These are phyloP conservation scores for Amphipyra tragopoginis DNA, from an alignment of 2,888 invertebrate species.

Conservation along the genomic window DNA sequence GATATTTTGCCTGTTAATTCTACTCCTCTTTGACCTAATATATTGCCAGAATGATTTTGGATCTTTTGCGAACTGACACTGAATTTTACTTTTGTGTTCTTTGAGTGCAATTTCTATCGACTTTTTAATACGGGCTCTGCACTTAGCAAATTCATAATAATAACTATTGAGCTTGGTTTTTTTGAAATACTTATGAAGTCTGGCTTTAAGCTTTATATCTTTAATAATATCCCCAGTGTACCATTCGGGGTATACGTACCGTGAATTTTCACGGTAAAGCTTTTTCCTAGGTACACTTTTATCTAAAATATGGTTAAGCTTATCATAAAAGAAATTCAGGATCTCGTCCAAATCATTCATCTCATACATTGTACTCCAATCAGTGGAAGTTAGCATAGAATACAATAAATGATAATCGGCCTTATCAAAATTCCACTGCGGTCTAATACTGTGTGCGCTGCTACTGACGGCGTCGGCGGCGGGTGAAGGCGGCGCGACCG, in stretches of 20 bases:
- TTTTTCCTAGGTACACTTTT: constrained; percentile 9
- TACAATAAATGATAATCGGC: constrained; percentile 9
- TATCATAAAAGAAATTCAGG: constrained; percentile 5
- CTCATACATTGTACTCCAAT: constrained; percentile 17
- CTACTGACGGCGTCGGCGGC: background rate
- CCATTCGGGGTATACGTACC: constrained; percentile 5
- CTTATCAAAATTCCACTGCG: constrained; percentile 25
- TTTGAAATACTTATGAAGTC: constrained; percentile 1
- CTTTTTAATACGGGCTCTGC: constrained; percentile 7
- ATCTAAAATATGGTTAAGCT: background rate
- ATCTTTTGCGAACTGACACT: constrained; percentile 1
- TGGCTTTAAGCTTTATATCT: constrained; percentile 3
- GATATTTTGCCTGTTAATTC: too few relatives aligned
- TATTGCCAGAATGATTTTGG: too few relatives aligned
- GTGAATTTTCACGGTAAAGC: background rate
- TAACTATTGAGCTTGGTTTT: too few relatives aligned
- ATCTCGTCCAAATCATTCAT: background rate
- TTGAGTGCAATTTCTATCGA: background rate
- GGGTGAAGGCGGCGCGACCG: background rate
- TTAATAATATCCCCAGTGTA: constrained; percentile 7
- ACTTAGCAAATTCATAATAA: background rate
- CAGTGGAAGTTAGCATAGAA: constrained; percentile 1
- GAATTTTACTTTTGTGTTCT: constrained; percentile 5
- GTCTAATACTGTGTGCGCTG: background rate
- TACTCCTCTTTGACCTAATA: too few relatives aligned